phyloP scores from a whole-genome alignment of 2,888 invertebrate genomes.

The Aphodius sticticus region DNA sequence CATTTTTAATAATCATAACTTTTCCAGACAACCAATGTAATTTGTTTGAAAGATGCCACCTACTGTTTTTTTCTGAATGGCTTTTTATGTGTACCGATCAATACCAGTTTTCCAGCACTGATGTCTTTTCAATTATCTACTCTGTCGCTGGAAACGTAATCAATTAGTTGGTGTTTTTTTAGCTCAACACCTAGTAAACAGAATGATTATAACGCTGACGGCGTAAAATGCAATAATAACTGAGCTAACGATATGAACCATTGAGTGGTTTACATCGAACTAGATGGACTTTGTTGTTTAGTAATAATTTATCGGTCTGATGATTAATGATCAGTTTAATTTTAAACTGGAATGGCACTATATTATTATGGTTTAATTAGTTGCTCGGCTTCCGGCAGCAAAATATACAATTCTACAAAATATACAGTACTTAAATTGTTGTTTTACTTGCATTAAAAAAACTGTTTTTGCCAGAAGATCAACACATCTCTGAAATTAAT shows the following conservation, averaged over 20 bases:
- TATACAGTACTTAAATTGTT: too few species aligned
- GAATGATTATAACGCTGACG: not conserved
- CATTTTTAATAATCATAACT: not conserved
- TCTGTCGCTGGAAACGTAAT: not conserved
- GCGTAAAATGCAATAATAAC: not conserved
- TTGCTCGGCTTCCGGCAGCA: too few species aligned
- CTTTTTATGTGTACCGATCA: not conserved
- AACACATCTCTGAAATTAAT: too few species aligned
- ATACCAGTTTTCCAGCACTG: not conserved
- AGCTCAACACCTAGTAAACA: not conserved
- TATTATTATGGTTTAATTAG: too few species aligned
- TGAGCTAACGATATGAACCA: not conserved
- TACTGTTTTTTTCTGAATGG: not conserved
- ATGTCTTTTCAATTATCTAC: not conserved
- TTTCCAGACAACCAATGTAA: not conserved
- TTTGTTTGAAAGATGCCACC: not conserved
- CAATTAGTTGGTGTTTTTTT: not conserved
- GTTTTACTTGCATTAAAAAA: too few species aligned
- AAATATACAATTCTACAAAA: too few species aligned
- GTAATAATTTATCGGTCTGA: not conserved
- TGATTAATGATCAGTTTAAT: not conserved
- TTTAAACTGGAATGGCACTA: not conserved
- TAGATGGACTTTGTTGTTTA: not conserved
- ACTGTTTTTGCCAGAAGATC: too few species aligned
- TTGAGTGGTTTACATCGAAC: not conserved